A percentile compares a stretch with the other conserved stretches of the same genome.
phyloP scores from a whole-genome alignment of 2,113 vertebrate species.

The Malurus elegans region DNA sequence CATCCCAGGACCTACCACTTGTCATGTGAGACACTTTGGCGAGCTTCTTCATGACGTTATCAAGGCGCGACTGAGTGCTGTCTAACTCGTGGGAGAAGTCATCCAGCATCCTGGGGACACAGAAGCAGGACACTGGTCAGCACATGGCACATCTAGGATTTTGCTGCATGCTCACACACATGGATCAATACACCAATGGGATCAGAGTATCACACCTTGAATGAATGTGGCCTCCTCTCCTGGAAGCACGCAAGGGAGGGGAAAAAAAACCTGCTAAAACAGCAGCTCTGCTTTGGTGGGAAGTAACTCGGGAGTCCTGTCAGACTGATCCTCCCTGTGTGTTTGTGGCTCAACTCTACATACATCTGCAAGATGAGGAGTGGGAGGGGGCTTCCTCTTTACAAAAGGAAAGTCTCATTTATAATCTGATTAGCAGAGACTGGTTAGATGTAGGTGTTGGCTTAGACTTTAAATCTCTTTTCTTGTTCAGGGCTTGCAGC shows the following conservation, averaged over 20 bases:
- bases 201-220: background rate
- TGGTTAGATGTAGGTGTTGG: background rate
- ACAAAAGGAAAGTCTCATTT: background rate
- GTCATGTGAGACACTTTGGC: slow-evolving; percentile 99
- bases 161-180: rapidly evolving
- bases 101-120: slow-evolving; percentile 87
- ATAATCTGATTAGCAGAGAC: background rate
- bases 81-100: slow-evolving; percentile 95
- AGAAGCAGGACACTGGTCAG: background rate
- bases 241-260: background rate
- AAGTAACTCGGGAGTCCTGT: background rate
- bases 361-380: background rate
- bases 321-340: background rate
- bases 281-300: background rate
- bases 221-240: rapidly evolving
- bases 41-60: slow-evolving; percentile 98
- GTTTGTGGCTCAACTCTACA: background rate
- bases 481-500: background rate
- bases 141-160: background rate
- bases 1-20: slow-evolving; percentile 81
- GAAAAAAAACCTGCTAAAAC: background rate
- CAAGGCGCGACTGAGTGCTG: slow-evolving; percentile 90
- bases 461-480: background rate
- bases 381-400: background rate
- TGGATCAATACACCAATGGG: background rate